phyloP scores from a whole-genome alignment of 2,888 invertebrate species.

The Agonopterix subpropinquella region DNA sequence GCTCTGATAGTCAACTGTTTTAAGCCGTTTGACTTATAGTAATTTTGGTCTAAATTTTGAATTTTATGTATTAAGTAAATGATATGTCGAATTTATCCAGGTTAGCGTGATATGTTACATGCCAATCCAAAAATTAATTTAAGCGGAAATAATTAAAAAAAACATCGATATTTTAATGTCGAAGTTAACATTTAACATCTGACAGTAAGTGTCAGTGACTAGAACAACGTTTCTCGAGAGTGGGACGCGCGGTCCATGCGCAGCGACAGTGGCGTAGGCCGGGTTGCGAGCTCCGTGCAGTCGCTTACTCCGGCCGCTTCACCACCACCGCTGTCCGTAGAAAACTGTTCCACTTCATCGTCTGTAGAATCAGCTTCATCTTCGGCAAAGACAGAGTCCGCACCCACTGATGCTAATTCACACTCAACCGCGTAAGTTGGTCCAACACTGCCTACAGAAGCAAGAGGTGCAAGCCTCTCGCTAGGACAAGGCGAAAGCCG shows the following conservation, averaged over 20 bases:
- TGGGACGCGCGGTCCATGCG: slow-evolving; percentile 71
- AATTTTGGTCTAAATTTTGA: slow-evolving; percentile 10
- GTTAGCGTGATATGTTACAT: slow-evolving; percentile 49
- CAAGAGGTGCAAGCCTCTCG: slow-evolving; percentile 82
- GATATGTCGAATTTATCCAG: slow-evolving; percentile 49
- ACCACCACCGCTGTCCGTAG: slow-evolving; percentile 85
- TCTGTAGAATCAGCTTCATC: slow-evolving; percentile 85
- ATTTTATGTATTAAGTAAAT: slow-evolving; percentile 27
- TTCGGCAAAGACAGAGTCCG: slow-evolving; percentile 88
- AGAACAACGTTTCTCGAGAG: slow-evolving; percentile 89
- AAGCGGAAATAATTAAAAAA: slow-evolving; percentile 9
- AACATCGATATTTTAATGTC: slow-evolving; percentile 59
- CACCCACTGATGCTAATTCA: slow-evolving; percentile 82
- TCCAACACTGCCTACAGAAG: slow-evolving; percentile 87
- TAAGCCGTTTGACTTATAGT: background rate
- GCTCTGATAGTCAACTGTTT: no score
- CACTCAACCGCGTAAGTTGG: slow-evolving; percentile 81
- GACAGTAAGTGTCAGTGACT: slow-evolving; percentile 47
- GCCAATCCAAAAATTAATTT: slow-evolving; percentile 22
- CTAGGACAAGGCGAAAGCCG: slow-evolving; percentile 85
- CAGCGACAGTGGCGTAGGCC: slow-evolving; percentile 49
- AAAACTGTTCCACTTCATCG: slow-evolving; percentile 89
- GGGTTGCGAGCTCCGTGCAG: slow-evolving; percentile 58
- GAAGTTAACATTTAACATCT: slow-evolving; percentile 49
- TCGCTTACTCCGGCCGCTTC: slow-evolving; percentile 49